Evolutionary conservation across 1,140 invertebrate species (phyloP), one percentile per base, ranked within the genome.

Genomic region (Ips nitidus): DNA sequence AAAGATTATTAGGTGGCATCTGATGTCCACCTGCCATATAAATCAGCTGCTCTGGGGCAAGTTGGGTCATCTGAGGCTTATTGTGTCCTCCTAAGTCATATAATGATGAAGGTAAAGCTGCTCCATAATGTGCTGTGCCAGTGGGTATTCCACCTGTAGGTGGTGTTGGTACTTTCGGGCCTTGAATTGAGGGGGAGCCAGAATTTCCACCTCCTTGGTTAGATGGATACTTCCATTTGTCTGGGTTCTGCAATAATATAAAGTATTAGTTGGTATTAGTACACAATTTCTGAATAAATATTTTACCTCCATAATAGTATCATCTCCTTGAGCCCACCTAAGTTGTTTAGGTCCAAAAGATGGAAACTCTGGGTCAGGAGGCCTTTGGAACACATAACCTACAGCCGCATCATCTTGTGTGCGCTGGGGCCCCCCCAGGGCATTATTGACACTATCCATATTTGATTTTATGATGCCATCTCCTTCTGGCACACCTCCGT

Each of bases 321-420:
- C 92, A 81, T 94, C 91, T 57, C 90, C 91, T 58, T 78, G 75
- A 47, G 91, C 88, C 92, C 92, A 94, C 71, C 91, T 84, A 40
- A 85, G 78, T 77, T 90, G 88, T 80, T 91, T 92, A 38, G 85
- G 87, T 73, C 88, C 88, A 82, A 89, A 85, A 40, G 85, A 83
- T 72, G 86, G 84, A 76, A 92, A 88, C 76, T 92, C 90, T 56
- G 87, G 84, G 79, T 94, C 91, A 65, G 91, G 88, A 38, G 89
- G 87, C 73, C 92, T 82, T 83, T 94, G 92, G 81, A 93, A 95
- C 66, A 93, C 90, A 81, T 95, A 95, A 74, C 91, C 89, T 71
- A 94, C 92, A 79, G 90, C 89, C 62, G 91, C 91, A 85, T 94
- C 93, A 80, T 94, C 93, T 73, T 81, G 80, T 56, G 79, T 77